Base-by-base conservation (phyloP, 2,797 vertebrate species). In the Nyctalus aviator region DNA sequence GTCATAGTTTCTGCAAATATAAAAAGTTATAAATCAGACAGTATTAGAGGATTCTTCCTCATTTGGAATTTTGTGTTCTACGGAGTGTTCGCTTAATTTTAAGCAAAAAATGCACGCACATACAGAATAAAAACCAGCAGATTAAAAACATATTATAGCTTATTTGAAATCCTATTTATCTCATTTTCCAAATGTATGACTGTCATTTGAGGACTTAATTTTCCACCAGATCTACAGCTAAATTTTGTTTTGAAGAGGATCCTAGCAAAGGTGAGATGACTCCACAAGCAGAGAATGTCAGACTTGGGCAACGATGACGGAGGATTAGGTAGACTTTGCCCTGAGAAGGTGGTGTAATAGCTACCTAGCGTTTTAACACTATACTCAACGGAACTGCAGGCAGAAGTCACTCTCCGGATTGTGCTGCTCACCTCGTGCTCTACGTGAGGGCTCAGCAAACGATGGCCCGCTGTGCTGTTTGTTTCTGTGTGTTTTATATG, bases 101-200 rank as follows among this genome's bases (percentile, higher is more conserved):
- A 86, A 82, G 21, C 83, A 83, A 72, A 83, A 46, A 30, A 27
- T 1, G 23, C 6, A 75, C 8, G 73, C 6, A 20, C 27, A 41
- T 35, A 30, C 32, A 87, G 27, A 50, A 37, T 55, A 46, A 91
- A 79, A 62, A 69, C 7, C 64, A 87, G n/a, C 59, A 59, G 27
- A 41, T 68, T 87, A 55, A 62, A 84, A 79, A 71, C 53, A 59
- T 73, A 93, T 32, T 73, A 30, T 73, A 83, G 59, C 68, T 75
- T 57, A 82, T 72, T 88, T 82, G 53, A 93, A 89, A 64, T 41
- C 17, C 8, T 3, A 2, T 57, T 81, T 75, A 57, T 77, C 62
- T n/a, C 32, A 66, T 72, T 85, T 88, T 14, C 46, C 32, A 66
- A 83, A 44, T 59, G 15, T 23, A 30, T 41, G 62, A 21, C 35